Percentiles rank a stretch among this genome's conserved stretches.
Evolutionary conservation across 2,113 vertebrate genomes (phyloP).

Genomic region (Planiliza haematocheilus): DNA sequence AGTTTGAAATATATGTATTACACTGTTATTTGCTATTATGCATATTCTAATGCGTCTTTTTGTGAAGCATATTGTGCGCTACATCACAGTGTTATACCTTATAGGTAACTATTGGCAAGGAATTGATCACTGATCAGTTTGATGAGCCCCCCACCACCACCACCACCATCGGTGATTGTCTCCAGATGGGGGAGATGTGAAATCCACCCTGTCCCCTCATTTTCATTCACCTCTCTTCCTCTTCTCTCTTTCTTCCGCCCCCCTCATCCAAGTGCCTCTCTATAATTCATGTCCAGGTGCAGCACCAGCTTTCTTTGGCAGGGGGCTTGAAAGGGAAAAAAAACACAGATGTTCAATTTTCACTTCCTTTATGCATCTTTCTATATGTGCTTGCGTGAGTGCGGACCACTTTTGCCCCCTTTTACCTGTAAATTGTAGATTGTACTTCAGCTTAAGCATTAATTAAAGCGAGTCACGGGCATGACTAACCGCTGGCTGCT

Average conservation of each 20-base stretch:
- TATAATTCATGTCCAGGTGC: slow-evolving; percentile 81
- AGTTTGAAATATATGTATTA: slow-evolving; percentile 35
- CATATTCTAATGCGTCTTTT: slow-evolving; percentile 13
- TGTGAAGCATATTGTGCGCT: background rate
- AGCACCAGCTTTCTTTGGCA: slow-evolving; percentile 75
- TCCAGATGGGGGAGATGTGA: slow-evolving; percentile 61
- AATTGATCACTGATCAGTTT: slow-evolving; percentile 64
- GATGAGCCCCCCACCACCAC: slow-evolving; percentile 3
- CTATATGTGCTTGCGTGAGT: slow-evolving; percentile 41
- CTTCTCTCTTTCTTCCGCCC: slow-evolving; percentile 55
- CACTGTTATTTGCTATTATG: slow-evolving; percentile 23
- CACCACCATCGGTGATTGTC: slow-evolving; percentile 32
- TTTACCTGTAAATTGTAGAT: slow-evolving; percentile 53
- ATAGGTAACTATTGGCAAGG: slow-evolving; percentile 42
- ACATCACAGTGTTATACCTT: slow-evolving; percentile 11
- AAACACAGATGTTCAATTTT: slow-evolving; percentile 76
- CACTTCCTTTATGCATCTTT: slow-evolving; percentile 70
- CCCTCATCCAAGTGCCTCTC: slow-evolving; percentile 71
- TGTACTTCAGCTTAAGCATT: slow-evolving; percentile 34
- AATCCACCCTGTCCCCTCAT: slow-evolving; percentile 58
- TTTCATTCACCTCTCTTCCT: slow-evolving; percentile 66
- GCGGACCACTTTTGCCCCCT: slow-evolving; percentile 23
- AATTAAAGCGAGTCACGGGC: slow-evolving; percentile 52
- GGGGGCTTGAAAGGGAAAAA: slow-evolving; percentile 57
- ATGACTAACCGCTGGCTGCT: slow-evolving; percentile 42